Evolutionary conservation across 1,140 invertebrate genomes (phyloP).

Genomic region (Arion vulgaris): DNA sequence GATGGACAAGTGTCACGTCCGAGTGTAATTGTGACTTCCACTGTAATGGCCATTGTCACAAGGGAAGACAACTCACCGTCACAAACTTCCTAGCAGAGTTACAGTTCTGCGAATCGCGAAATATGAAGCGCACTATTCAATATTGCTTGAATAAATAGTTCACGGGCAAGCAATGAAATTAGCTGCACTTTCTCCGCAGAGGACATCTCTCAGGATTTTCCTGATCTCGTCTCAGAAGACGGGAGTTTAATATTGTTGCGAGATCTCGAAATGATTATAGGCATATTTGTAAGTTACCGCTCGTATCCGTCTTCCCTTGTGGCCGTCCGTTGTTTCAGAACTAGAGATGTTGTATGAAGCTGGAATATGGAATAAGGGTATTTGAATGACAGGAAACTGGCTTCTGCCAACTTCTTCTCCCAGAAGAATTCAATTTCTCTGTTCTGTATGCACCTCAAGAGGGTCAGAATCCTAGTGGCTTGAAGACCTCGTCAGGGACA

Average conservation of each 20-base stretch:
- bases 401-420: neutral
- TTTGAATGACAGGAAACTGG: neutral
- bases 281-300: slow-evolving; percentile 16
- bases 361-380: slow-evolving; percentile 11
- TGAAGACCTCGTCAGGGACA: neutral
- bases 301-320: neutral
- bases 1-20: slow-evolving; percentile 10
- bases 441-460: slow-evolving; percentile 22
- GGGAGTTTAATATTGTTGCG: neutral
- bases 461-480: neutral
- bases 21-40: slow-evolving; percentile 22
- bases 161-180: neutral
- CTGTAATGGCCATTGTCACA: neutral
- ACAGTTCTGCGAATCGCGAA: slow-evolving; percentile 12
- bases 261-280: slow-evolving; percentile 9
- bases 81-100: slow-evolving; percentile 28
- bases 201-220: neutral
- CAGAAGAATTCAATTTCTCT: neutral
- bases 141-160: slow-evolving; percentile 25
- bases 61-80: slow-evolving; percentile 25
- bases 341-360: neutral
- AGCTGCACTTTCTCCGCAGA: neutral
- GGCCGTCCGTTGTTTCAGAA: neutral
- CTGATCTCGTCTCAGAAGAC: neutral
- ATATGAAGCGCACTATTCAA: slow-evolving; percentile 27